A percentile compares a stretch with the other conserved stretches of the same genome.
Evolutionary conservation across 2,888 invertebrate species (phyloP).

Genomic region (Nipponacmea schrenckii): DNA sequence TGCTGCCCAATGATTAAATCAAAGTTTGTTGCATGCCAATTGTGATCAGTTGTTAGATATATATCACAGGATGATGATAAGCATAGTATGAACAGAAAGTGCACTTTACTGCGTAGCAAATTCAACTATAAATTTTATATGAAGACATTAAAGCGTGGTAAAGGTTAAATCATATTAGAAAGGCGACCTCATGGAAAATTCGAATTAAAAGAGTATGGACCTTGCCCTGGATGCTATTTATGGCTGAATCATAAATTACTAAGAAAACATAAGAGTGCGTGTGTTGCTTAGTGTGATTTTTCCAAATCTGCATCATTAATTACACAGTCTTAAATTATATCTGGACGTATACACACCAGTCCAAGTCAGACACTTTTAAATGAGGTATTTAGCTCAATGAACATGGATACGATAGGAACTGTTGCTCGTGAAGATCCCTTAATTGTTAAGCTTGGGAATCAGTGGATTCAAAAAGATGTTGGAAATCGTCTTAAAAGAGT

Average conservation of each 20-base stretch:
- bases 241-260: constrained; percentile 8
- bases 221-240: constrained; percentile 8
- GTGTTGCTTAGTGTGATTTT: constrained; percentile 8
- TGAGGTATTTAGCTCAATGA: constrained; percentile 3
- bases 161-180: constrained; percentile 6
- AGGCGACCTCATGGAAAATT: constrained; percentile 7
- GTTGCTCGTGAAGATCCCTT: constrained; percentile 7
- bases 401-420: constrained; percentile 7
- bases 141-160: constrained; percentile 8
- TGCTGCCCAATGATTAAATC: too few relatives aligned
- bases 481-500: constrained; percentile 3
- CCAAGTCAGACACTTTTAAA: constrained; percentile 3
- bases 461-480: constrained; percentile 4
- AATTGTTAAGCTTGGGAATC: constrained; percentile 5
- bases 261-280: constrained; percentile 3
- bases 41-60: constrained; percentile 2
- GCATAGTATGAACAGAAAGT: constrained; percentile 6
- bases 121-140: neutral
- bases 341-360: neutral
- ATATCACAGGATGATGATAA: constrained; percentile 4
- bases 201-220: constrained; percentile 6
- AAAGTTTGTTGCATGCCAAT: too few relatives aligned
- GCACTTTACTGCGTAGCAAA: constrained; percentile 9
- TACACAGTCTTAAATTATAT: constrained; percentile 7
- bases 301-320: constrained; percentile 9